Conservation (phyloP, 1,140 invertebrate genomes). For the Drosophila ironensis region DNA sequence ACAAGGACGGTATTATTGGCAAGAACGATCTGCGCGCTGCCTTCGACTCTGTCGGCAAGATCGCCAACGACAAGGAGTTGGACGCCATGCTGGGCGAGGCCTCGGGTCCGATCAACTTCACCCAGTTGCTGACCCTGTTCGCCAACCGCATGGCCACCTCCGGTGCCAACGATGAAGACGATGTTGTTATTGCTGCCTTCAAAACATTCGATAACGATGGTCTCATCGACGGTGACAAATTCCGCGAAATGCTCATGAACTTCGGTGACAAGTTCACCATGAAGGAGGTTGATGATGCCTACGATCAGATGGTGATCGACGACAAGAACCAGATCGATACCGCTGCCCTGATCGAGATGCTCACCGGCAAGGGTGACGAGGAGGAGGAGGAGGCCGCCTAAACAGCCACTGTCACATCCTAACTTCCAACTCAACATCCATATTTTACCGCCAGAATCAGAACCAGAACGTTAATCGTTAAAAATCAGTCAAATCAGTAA, state of each 20-base stretch:
- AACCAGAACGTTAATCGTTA: constrained; percentile 59
- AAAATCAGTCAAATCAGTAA: constrained; percentile 71
- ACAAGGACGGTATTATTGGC: constrained; percentile 98
- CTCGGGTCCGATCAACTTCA: constrained; percentile 97
- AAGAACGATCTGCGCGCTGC: constrained; percentile 97
- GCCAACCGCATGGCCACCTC: constrained; percentile 92
- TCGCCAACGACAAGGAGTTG: constrained; percentile 94
- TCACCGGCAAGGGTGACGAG: constrained; percentile 91
- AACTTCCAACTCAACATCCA: constrained; percentile 80
- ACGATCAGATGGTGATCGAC: constrained; percentile 97
- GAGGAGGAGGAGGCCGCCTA: constrained; percentile 87
- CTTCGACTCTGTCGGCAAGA: constrained; percentile 96
- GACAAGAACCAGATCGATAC: constrained; percentile 97
- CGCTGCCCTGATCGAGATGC: constrained; percentile 91
- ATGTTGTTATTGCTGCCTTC: constrained; percentile 97
- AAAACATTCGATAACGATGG: constrained; percentile 96
- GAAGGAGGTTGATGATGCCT: constrained; percentile 96
- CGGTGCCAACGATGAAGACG: constrained; percentile 94
- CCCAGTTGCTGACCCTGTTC: constrained; percentile 95
- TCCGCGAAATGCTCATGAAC: constrained; percentile 96
- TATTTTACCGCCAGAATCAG: constrained; percentile 51
- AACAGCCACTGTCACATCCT: constrained; percentile 70
- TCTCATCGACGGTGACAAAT: constrained; percentile 93
- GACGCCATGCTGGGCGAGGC: constrained; percentile 95
- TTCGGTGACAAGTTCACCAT: constrained; percentile 98